Evolutionary conservation across 2,888 invertebrate genomes (phyloP).

Genomic region (Panorpa germanica): DNA sequence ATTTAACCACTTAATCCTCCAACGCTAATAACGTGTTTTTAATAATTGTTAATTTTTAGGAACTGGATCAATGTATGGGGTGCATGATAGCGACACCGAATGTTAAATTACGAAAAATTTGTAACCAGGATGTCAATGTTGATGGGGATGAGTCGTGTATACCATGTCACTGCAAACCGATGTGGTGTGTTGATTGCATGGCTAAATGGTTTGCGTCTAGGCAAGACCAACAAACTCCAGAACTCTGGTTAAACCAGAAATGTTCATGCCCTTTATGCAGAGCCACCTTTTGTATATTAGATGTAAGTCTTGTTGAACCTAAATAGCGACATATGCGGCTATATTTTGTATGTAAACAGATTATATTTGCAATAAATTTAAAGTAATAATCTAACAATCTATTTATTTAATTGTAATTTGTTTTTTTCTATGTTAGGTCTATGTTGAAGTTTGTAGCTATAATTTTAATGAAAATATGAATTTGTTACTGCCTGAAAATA

Average conservation of each 20-base stretch:
- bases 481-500: too few relatives aligned
- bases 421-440: too few relatives aligned
- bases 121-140: constrained; percentile 28
- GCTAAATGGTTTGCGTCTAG: constrained; percentile 77
- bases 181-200: constrained; percentile 80
- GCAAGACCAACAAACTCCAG: constrained; percentile 46
- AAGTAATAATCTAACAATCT: too few relatives aligned
- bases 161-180: constrained; percentile 58
- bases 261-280: constrained; percentile 81
- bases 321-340: too few relatives aligned
- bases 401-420: too few relatives aligned
- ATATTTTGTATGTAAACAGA: too few relatives aligned
- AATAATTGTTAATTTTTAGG: constrained; percentile 20
- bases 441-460: too few relatives aligned
- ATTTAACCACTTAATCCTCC: too few relatives aligned
- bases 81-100: constrained; percentile 68
- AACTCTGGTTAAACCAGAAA: constrained; percentile 62
- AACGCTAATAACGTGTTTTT: too few relatives aligned
- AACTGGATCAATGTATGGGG: constrained; percentile 68
- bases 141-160: constrained; percentile 17
- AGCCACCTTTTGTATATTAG: constrained; percentile 65
- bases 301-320: too few relatives aligned
- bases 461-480: too few relatives aligned
- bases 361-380: too few relatives aligned
- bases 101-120: constrained; percentile 58